A percentile compares a stretch with the other conserved stretches of the same genome.
Conservation (phyloP, 1,140 invertebrate genomes). For the honey bee (Apis mellifera) region Amel_HAv3.1 CM009931.2:17198501-17199000, state of each 20-base stretch:
- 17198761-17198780: conserved; percentile 39
- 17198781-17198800: not conserved
- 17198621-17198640: not conserved
- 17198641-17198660: conserved; percentile 14
- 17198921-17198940: too few species aligned
- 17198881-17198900: too few species aligned
- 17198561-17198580: too few species aligned
- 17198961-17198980: too few species aligned
- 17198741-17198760: conserved; percentile 53
- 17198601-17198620: not conserved
- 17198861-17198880: not conserved
- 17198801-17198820: not conserved
- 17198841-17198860: not conserved
- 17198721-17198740: conserved; percentile 63
- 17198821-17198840: not conserved
- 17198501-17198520: too few species aligned
- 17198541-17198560: too few species aligned
- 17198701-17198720: conserved; percentile 56
- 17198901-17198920: too few species aligned
- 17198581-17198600: not conserved
- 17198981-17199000: too few species aligned
- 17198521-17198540: too few species aligned
- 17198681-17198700: conserved; percentile 61
- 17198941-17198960: too few species aligned
- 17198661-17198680: not conserved